Evolutionary conservation across 1,140 invertebrate genomes (phyloP).

Genomic region (Argopecten irradians): DNA sequence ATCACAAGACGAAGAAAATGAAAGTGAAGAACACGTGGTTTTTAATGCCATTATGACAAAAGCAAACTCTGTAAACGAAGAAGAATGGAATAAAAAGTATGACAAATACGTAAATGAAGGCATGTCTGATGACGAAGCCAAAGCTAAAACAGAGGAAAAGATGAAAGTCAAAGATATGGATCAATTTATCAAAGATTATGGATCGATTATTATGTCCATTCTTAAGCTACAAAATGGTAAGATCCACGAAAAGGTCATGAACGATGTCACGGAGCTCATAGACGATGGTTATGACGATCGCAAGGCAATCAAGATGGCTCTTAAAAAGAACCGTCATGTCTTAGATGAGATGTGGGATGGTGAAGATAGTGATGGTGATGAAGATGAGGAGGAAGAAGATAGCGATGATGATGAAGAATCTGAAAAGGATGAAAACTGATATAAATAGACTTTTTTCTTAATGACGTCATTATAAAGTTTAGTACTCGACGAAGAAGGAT

Average conservation of each 20-base stretch:
- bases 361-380: background rate
- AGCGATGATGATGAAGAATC: background rate
- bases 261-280: background rate
- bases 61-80: background rate
- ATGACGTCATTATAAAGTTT: background rate
- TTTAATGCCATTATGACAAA: background rate
- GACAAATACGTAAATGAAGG: background rate
- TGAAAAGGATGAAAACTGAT: background rate
- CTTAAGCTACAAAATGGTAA: constrained; percentile 3
- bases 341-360: background rate
- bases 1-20: constrained; percentile 34
- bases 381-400: background rate
- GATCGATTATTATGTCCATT: background rate
- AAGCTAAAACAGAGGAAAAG: constrained; percentile 5
- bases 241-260: constrained; percentile 30
- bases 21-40: constrained; percentile 23
- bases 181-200: background rate
- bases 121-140: background rate
- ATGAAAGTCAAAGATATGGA: background rate
- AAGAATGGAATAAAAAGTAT: background rate
- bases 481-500: background rate
- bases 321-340: constrained; percentile 18
- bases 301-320: constrained; percentile 22
- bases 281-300: background rate
- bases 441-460: background rate